These are phyloP conservation scores for Silurus lanzhouensis DNA, from an alignment of 2,797 vertebrate species.

Conservation along the genomic window DNA sequence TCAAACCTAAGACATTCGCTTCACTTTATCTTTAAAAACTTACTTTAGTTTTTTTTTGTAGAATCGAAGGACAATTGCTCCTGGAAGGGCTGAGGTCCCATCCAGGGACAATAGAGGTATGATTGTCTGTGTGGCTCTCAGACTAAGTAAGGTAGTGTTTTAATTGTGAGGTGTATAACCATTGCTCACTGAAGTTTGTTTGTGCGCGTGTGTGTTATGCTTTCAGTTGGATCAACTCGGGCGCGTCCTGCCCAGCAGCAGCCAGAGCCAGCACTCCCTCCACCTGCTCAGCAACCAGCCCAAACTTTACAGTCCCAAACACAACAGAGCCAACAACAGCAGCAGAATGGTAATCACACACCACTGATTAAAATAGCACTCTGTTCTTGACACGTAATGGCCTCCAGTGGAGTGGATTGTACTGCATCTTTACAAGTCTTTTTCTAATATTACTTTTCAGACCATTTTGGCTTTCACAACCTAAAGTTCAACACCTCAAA, in stretches of 20 bases:
- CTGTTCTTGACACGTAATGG: neutral
- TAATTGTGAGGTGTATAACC: neutral
- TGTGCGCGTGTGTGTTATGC: conserved; percentile 54
- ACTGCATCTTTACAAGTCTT: neutral
- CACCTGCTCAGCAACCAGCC: conserved; percentile 68
- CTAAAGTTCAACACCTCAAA: neutral
- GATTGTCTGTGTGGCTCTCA: conserved; percentile 15
- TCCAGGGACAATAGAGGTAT: conserved; percentile 94
- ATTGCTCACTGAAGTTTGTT: neutral
- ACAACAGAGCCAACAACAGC: conserved; percentile 80
- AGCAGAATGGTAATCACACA: conserved; percentile 87
- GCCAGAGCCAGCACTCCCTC: conserved; percentile 75
- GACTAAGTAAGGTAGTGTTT: neutral
- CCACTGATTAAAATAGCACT: conserved; percentile 2
- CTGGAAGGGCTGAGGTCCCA: conserved; percentile 85
- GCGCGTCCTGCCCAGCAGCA: conserved; percentile 85
- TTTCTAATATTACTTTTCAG: neutral
- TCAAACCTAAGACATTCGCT: neutral
- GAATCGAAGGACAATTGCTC: conserved; percentile 87
- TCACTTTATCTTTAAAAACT: neutral
- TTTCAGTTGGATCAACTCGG: conserved; percentile 81
- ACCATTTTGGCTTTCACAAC: too few relatives aligned
- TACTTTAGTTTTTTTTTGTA: conserved; percentile 56
- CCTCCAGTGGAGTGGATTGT: conserved; percentile 20
- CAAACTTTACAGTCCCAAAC: conserved; percentile 77